Evolutionary conservation across 2,797 vertebrate species (phyloP).

Genomic region (Dendrocincla tyrannina): DNA sequence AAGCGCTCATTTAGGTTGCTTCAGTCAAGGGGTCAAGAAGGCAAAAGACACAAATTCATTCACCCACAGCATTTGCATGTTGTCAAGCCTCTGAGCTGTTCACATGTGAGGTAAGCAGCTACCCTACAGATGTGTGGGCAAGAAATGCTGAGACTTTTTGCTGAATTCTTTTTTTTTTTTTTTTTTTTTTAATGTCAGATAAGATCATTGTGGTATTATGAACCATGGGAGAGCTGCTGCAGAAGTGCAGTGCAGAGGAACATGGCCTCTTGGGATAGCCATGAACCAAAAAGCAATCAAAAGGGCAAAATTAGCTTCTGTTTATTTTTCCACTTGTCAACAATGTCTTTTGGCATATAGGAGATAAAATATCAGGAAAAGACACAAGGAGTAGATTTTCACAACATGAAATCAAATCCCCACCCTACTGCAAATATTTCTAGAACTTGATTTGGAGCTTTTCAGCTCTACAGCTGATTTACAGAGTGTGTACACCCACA

Average conservation of each 20-base stretch:
- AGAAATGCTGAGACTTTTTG: neutral
- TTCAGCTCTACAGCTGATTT: neutral
- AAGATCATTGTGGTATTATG: neutral
- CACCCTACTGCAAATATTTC: slow-evolving; percentile 19
- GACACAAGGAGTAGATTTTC: neutral
- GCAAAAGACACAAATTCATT: slow-evolving; percentile 16
- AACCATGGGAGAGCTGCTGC: neutral
- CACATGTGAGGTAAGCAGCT: neutral
- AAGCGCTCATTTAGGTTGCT: slow-evolving; percentile 12
- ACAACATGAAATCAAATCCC: neutral
- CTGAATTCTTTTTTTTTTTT: neutral
- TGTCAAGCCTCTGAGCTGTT: neutral
- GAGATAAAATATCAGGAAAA: neutral
- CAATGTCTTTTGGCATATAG: neutral
- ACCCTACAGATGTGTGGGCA: neutral
- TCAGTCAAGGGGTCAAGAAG: slow-evolving; percentile 22
- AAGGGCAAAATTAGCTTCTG: neutral
- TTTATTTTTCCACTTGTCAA: neutral
- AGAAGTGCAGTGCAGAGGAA: neutral
- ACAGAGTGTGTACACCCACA: neutral
- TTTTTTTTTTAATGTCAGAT: neutral
- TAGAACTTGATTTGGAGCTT: neutral
- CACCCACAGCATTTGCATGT: slow-evolving; percentile 6
- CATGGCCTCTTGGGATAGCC: neutral
- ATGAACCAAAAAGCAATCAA: neutral